Conservation (phyloP, 2,797 vertebrate species). For the Pangasius macronema region DNA sequence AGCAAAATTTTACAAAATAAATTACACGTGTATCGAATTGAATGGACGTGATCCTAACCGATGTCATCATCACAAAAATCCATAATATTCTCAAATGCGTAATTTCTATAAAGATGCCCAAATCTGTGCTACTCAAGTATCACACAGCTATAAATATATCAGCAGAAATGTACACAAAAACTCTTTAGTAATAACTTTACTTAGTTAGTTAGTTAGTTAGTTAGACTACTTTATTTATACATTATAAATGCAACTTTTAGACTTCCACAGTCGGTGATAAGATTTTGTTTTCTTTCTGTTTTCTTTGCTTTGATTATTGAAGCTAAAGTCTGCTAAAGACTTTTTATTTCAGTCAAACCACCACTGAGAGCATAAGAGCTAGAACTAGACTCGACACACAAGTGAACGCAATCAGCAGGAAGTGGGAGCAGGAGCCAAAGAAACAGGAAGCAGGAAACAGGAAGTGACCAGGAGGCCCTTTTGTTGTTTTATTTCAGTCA, state of each 20-base stretch:
- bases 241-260: background rate
- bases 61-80: too few relatives aligned
- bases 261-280: background rate
- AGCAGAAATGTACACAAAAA: background rate
- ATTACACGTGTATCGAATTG: background rate
- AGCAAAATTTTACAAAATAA: background rate
- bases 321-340: background rate
- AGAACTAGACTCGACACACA: background rate
- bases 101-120: too few relatives aligned
- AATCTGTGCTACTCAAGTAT: too few relatives aligned
- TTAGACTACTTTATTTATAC: background rate
- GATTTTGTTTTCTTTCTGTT: too few relatives aligned
- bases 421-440: background rate
- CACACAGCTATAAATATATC: too few relatives aligned
- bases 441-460: conserved; percentile 1
- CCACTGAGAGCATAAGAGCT: background rate
- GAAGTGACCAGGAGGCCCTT: background rate
- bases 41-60: background rate
- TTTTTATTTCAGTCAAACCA: background rate
- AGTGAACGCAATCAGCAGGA: background rate
- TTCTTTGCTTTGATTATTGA: too few relatives aligned
- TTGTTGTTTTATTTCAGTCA: background rate
- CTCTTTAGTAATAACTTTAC: too few relatives aligned
- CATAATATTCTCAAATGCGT: background rate
- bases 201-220: background rate